Evolutionary conservation across 2,888 invertebrate genomes (phyloP), one percentile per base, ranked within the genome.

Genomic region (Andricus curvator): DNA sequence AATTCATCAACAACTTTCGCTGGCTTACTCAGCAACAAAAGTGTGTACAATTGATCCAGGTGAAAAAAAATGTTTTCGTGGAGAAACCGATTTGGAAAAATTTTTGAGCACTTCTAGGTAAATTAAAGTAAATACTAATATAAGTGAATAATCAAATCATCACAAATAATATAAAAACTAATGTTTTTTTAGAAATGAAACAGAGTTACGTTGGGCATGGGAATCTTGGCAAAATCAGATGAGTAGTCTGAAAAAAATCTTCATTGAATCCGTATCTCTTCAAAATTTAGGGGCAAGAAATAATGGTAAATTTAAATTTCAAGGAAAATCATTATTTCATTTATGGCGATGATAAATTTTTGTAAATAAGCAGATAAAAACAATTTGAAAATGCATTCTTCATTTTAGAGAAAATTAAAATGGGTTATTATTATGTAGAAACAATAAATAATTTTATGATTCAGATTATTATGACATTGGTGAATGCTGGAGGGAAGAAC

Each of bases 381-480:
- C 4, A 44, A 44, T 44, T 44, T 15, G 1, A 44, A 15, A 44
- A 44, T 44, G 4, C 15, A 15, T 44, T 44, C 44, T 44, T 44
- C 4, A 15, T 44, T 15, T 44, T 13, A 4, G 4, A 44, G 0
- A 4, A 13, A 44, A 44, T 44, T 13, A 44, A 44, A 44, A 11
- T 41, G 8, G 4, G 4, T 15, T 4, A 44, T 44, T 44, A 44
- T 44, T 44, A 44, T 4, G 3, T 4, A 3, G 44, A 44, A 15
- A 44, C 2, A 56, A 56, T 56, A 56, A 4, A n/a, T 41, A n/a
- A 9, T n/a, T 62, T 56, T 25, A 11, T 48, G 17, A 74, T 77
- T 22, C 86, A 96, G 96, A 95, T 29, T 96, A 96, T 87, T 85
- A 93, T 13, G 94, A 96, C 87, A 94, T 95, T 37, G 95, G 96